Evolutionary conservation across 2,797 vertebrate species (phyloP).

Genomic region (Megaceryle alcyon): DNA sequence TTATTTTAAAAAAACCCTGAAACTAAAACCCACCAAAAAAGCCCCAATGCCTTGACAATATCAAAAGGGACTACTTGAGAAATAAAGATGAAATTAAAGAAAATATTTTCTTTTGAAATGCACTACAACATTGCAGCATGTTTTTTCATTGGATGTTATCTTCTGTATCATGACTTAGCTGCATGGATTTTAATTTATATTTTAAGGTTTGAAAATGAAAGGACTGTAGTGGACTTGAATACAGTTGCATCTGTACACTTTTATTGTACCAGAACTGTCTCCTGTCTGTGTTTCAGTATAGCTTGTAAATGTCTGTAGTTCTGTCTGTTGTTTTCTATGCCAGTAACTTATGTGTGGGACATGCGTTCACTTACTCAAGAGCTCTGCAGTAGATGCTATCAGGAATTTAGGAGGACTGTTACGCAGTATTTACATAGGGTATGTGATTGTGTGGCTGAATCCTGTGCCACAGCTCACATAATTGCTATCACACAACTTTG

Average conservation of each 20-base stretch:
- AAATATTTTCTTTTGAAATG: background rate
- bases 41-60: background rate
- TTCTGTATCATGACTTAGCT: background rate
- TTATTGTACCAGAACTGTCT: background rate
- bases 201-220: background rate
- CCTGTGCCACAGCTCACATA: background rate
- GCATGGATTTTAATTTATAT: background rate
- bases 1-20: background rate
- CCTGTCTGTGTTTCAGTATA: background rate
- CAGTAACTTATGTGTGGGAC: background rate
- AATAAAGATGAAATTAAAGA: background rate
- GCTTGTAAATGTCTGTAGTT: background rate
- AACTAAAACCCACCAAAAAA: too few relatives aligned
- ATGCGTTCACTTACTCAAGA: background rate
- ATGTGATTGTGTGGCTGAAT: background rate
- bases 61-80: background rate
- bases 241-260: background rate
- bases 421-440: background rate
- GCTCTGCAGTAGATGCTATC: background rate
- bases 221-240: background rate
- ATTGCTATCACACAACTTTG: background rate
- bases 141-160: background rate
- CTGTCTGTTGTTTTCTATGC: background rate
- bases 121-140: fast-evolving
- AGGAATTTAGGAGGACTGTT: background rate